phyloP scores from a whole-genome alignment of 2,888 invertebrate species.

The Melanchra persicariae region DNA sequence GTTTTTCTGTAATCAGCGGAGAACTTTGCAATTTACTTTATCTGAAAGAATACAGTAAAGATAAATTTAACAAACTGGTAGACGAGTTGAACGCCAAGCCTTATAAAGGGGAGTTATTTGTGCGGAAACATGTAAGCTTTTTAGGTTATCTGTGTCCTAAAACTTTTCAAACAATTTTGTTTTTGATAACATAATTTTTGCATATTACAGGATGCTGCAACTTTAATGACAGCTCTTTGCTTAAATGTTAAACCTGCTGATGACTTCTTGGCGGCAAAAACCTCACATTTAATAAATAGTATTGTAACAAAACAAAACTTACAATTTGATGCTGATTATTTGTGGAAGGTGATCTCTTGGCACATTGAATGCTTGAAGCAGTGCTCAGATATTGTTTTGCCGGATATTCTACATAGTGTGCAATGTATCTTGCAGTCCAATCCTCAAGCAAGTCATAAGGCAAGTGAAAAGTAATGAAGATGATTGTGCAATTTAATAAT shows the following conservation, averaged over 20 bases:
- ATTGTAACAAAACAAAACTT: conserved; percentile 90
- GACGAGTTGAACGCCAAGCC: conserved; percentile 92
- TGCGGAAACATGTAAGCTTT: conserved; percentile 84
- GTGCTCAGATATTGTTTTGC: conserved; percentile 83
- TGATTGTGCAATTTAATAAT: background rate
- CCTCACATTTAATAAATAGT: conserved; percentile 90
- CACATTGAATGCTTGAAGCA: conserved; percentile 83
- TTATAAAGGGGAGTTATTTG: conserved; percentile 87
- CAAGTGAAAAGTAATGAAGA: conserved; percentile 57
- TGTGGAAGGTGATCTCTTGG: conserved; percentile 84
- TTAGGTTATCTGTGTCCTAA: conserved; percentile 60
- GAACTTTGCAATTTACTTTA: conserved; percentile 82
- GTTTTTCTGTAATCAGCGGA: conserved; percentile 80
- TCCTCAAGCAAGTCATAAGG: conserved; percentile 77
- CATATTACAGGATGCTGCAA: conserved; percentile 78
- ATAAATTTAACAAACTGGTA: conserved; percentile 88
- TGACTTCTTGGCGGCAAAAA: conserved; percentile 89
- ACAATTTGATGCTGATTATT: conserved; percentile 76
- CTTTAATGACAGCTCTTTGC: conserved; percentile 80
- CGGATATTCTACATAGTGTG: conserved; percentile 85
- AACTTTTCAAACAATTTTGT: background rate
- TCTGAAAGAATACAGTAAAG: conserved; percentile 84
- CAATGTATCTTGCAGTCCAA: conserved; percentile 81
- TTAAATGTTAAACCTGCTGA: conserved; percentile 86
- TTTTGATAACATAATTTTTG: background rate